Evolutionary conservation across 2,888 invertebrate genomes (phyloP), one percentile per base, ranked within the genome.

Genomic region (Morpho helenor): DNA sequence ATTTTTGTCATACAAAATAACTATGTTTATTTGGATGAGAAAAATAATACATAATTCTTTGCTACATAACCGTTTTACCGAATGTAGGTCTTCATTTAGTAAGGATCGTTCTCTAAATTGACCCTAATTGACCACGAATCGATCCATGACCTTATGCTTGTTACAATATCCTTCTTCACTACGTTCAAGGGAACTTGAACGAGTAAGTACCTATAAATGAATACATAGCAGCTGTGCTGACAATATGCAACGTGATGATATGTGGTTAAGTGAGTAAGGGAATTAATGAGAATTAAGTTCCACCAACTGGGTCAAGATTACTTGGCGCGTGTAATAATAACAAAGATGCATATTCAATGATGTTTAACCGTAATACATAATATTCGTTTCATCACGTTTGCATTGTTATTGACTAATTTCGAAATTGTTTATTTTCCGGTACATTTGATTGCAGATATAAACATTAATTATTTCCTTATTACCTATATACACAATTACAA

Each of bases 221-320:
- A 52, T 9, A 52, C 9, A 9, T 39, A 52, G 46, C 10, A 40
- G 40, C n/a, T 5, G n/a, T 1, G 49, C 48, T 43, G 48, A 50
- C 59, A 58, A 56, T 62, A 64, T 58, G 59, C 57, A 66, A 61
- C 56, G 56, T 52, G 57, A 62, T 64, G 55, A 64, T 60, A 62
- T 55, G 52, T 49, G 53, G 49, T 53, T 62, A 60, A 64, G 59
- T 62, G 62, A 63, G 64, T 67, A 68, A 67, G 60, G 61, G 72
- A 79, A 82, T 80, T 76, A 75, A 74, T 72, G 71, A 69, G 73
- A 80, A 82, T 78, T 76, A 77, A 71, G 70, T 63, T 68, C 61
- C 66, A 74, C 68, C 73, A 86, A 78, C 67, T 80, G 69, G 87
- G 86, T 86, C 87, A 87, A 84, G 84, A 80, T 68, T 76, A 70